Percentiles rank a stretch among this genome's conserved stretches.
Evolutionary conservation across 2,797 vertebrate genomes (phyloP).

Genomic region (Pantherophis alleghaniensis): DNA sequence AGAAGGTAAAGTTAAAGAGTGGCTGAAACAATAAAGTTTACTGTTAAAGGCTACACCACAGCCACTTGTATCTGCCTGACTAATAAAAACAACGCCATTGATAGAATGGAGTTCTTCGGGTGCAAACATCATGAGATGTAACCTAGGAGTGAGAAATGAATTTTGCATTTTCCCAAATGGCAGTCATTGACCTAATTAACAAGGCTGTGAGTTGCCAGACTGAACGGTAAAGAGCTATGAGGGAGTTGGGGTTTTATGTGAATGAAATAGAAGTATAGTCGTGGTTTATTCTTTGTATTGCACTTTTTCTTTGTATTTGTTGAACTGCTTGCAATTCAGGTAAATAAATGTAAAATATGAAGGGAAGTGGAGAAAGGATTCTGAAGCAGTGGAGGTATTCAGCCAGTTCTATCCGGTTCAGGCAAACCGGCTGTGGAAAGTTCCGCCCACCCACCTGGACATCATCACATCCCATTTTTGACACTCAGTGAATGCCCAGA

Average conservation of each 20-base stretch:
- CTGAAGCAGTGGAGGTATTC: neutral
- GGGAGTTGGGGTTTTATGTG: neutral
- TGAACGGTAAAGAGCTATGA: neutral
- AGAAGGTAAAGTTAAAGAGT: neutral
- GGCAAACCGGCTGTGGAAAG: no score
- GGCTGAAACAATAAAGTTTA: neutral
- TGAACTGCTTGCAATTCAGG: neutral
- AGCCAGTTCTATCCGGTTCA: no score
- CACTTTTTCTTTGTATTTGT: neutral
- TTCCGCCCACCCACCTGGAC: no score
- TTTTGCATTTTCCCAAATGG: neutral
- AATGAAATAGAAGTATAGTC: neutral
- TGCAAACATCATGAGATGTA: neutral
- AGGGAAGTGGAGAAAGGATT: neutral
- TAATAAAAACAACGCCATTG: neutral
- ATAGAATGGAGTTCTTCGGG: neutral
- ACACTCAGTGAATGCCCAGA: no score
- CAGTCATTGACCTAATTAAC: neutral
- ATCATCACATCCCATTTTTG: no score
- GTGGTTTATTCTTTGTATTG: neutral
- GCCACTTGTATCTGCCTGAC: neutral
- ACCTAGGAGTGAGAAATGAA: neutral
- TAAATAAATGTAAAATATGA: neutral
- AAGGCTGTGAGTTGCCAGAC: neutral
- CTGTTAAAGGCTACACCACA: neutral